phyloP scores from a whole-genome alignment of 2,888 invertebrate genomes.

The Alsophila aescularia region DNA sequence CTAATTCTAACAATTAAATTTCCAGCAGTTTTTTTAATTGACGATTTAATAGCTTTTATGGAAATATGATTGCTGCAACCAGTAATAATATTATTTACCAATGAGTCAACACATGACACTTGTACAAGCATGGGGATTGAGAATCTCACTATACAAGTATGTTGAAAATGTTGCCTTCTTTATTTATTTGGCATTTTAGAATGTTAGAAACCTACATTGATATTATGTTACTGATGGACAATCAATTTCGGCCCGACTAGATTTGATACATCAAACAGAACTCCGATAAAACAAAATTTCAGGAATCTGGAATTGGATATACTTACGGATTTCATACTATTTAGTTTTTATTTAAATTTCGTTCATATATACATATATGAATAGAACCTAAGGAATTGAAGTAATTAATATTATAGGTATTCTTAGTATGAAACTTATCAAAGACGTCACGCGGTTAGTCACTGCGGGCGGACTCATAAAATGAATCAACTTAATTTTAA shows the following conservation, averaged over 20 bases:
- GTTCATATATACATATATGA: constrained; percentile 27
- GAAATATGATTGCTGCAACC: constrained; percentile 20
- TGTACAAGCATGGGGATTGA: constrained; percentile 25
- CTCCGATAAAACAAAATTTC: too few relatives aligned
- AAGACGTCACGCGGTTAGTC: constrained; percentile 50
- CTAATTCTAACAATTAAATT: background rate
- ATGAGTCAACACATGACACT: constrained; percentile 29
- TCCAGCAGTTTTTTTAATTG: too few relatives aligned
- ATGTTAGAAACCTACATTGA: background rate
- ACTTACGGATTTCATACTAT: too few relatives aligned
- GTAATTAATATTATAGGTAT: constrained; percentile 41
- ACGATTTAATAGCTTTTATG: constrained; percentile 12
- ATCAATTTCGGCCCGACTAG: background rate
- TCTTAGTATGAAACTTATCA: constrained; percentile 47
- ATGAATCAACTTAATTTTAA: constrained; percentile 50
- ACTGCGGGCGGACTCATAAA: constrained; percentile 46
- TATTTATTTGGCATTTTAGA: constrained; percentile 2
- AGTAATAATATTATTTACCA: constrained; percentile 21
- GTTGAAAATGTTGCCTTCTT: constrained; percentile 1
- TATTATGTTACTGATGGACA: background rate
- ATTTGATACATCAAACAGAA: too few relatives aligned
- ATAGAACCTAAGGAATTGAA: constrained; percentile 43
- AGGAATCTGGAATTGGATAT: too few relatives aligned
- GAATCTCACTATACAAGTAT: constrained; percentile 19
- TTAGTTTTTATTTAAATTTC: too few relatives aligned